Percentiles rank a stretch among this genome's conserved stretches.
phyloP scores from a whole-genome alignment of 2,888 invertebrate species.

The Drosophila quinaria region DNA sequence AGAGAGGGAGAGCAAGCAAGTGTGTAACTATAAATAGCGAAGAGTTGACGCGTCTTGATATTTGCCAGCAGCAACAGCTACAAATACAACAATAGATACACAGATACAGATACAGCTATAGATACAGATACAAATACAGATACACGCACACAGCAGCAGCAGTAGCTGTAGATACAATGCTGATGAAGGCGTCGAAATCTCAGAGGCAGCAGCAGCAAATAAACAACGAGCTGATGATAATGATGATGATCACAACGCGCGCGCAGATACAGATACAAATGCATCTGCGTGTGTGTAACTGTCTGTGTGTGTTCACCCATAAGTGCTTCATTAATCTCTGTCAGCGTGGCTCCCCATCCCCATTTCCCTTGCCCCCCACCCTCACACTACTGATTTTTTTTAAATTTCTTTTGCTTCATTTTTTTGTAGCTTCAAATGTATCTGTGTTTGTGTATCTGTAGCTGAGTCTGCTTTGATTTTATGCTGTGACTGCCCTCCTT shows the following conservation, averaged over 20 bases:
- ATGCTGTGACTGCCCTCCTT: conserved; percentile 22
- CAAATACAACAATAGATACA: conserved; percentile 22
- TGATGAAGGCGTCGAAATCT: conserved; percentile 71
- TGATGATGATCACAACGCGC: conserved; percentile 37
- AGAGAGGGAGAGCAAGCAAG: not conserved
- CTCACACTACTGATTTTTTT: conserved; percentile 31
- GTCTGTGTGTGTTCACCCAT: conserved; percentile 65
- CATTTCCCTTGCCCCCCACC: not conserved
- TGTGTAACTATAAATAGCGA: conserved; percentile 54
- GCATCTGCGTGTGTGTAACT: conserved; percentile 22
- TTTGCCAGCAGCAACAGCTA: conserved; percentile 43
- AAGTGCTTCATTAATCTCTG: conserved; percentile 83
- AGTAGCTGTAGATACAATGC: conserved; percentile 20
- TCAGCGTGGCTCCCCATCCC: conserved; percentile 51
- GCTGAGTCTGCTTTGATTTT: conserved; percentile 60
- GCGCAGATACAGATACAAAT: conserved; percentile 40
- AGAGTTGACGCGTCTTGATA: conserved; percentile 57
- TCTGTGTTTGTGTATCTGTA: conserved; percentile 21
- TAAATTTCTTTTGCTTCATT: conserved; percentile 46
- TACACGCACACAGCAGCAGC: conserved; percentile 19
- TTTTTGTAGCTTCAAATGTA: conserved; percentile 26
- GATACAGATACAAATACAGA: conserved; percentile 34
- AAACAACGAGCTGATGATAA: conserved; percentile 43
- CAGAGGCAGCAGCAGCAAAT: conserved; percentile 45
- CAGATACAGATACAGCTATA: conserved; percentile 18